phyloP scores from a whole-genome alignment of 2,888 invertebrate genomes.

The Pyrochroa serraticornis region DNA sequence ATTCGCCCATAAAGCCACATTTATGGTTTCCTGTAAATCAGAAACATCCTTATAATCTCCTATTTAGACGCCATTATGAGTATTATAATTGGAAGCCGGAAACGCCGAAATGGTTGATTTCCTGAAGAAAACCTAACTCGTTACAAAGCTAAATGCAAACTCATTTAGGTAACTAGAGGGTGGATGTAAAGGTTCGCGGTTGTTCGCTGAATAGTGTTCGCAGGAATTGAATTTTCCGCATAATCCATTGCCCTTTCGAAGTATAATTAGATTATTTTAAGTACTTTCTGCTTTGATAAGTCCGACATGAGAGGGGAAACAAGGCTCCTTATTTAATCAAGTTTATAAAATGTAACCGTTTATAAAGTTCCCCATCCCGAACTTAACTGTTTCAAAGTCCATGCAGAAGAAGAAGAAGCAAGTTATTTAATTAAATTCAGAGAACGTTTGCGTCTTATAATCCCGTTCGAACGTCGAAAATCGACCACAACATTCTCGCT shows the following conservation, averaged over 20 bases:
- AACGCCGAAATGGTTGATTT: too few species aligned
- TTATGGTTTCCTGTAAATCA: too few species aligned
- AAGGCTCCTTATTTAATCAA: conserved; percentile 38
- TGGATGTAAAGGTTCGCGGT: not conserved
- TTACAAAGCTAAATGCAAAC: too few species aligned
- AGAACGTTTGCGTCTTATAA: conserved; percentile 30
- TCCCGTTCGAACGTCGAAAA: conserved; percentile 29
- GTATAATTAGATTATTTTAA: conserved; percentile 38
- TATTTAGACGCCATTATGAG: too few species aligned
- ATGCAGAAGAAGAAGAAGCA: conserved; percentile 28
- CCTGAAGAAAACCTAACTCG: too few species aligned
- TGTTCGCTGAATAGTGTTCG: not conserved
- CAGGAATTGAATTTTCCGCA: conserved; percentile 32
- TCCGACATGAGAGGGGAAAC: conserved; percentile 37
- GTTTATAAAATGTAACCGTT: conserved; percentile 38
- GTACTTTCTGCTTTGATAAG: conserved; percentile 40
- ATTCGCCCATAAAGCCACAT: too few species aligned
- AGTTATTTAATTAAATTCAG: conserved; percentile 42
- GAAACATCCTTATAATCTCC: too few species aligned
- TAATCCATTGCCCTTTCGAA: conserved; percentile 30
- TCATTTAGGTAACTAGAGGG: not conserved
- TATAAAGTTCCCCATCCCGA: conserved; percentile 31
- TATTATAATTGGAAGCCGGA: too few species aligned
- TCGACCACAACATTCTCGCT: conserved; percentile 29
- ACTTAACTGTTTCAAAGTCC: conserved; percentile 29